Base-by-base conservation (phyloP, 2,888 invertebrate species). In the Hypercompe scribonia region DNA sequence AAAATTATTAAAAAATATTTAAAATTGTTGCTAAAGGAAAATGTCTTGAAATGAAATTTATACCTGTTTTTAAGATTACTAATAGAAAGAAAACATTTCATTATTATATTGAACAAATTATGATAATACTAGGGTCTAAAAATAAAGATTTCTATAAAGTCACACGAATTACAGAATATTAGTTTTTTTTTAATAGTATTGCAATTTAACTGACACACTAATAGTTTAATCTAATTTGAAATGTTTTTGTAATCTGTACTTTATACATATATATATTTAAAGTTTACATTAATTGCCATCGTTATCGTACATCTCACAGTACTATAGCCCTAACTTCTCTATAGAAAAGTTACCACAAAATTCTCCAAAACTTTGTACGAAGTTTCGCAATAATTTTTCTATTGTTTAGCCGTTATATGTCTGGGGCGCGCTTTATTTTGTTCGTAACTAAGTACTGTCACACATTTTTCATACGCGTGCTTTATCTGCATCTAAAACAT, bases 401-500 rank as follows among this genome's bases (percentile, higher is more conserved):
- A 58, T 24, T 69, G 15, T 36, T 24, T 28, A 3, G 10, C 13
- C 31, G 46, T 64, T 10, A 64, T 42, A 34, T 18, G 42, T 70
- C 70, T 34, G n/a, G 34, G n/a, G 13, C 42, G 24, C 42, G 15
- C 42, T 66, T 31, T 46, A 65, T 28, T 34, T 39, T 24, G 24
- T 58, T n/a, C 33, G n/a, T 46, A 65, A 74, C 76, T 78, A 46
- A 74, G 79, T 75, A 36, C 34, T 74, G 76, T 78, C 79, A 77
- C 54, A 75, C 75, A 77, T 73, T 77, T 76, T 65, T 77, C 75
- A 71, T 72, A 68, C 74, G 74, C 79, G 75, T 82, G 82, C 68
- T 79, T 76, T 81, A 84, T 81, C 81, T 83, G 72, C 72, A 81
- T 81, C 79, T 74, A n/a, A 67, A 63, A 42, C 61, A 33, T 63